Conservation (phyloP, 2,797 vertebrate genomes). For the Fistularia tabacaria region DNA sequence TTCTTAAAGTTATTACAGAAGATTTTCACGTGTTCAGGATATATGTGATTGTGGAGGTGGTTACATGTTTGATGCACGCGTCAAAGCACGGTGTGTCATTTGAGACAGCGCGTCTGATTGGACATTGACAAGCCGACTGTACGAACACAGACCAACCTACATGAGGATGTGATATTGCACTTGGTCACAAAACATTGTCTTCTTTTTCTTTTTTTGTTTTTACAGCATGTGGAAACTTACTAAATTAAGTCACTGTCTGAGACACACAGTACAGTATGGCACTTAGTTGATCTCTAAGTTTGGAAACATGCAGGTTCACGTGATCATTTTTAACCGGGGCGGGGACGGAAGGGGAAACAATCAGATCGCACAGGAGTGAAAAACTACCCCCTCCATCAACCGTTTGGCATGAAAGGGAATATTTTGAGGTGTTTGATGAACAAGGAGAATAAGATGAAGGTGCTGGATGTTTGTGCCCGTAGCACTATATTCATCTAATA, state of each 20-base stretch:
- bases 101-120: slow-evolving; percentile 46
- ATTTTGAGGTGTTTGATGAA: slow-evolving; percentile 19
- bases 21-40: too few species aligned
- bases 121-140: slow-evolving; percentile 14
- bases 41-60: too few species aligned
- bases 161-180: slow-evolving; percentile 73
- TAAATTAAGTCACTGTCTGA: slow-evolving; percentile 67
- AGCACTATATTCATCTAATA: slow-evolving; percentile 24
- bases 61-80: slow-evolving; percentile 13
- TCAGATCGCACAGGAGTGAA: slow-evolving; percentile 17
- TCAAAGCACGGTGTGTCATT: slow-evolving; percentile 41
- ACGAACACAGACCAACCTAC: slow-evolving; percentile 35
- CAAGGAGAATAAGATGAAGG: slow-evolving; percentile 31
- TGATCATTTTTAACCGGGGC: slow-evolving; percentile 43
- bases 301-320: slow-evolving; percentile 66
- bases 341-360: slow-evolving; percentile 7
- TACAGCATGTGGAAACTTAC: slow-evolving; percentile 67
- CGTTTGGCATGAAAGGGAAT: slow-evolving; percentile 42
- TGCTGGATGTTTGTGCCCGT: slow-evolving; percentile 22
- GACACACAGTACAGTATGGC: slow-evolving; percentile 71
- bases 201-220: slow-evolving; percentile 19
- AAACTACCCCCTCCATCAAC: slow-evolving; percentile 30
- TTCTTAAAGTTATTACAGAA: too few species aligned
- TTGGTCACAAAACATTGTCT: slow-evolving; percentile 63
- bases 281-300: slow-evolving; percentile 70